A percentile compares a stretch with the other conserved stretches of the same genome.
These are phyloP conservation scores for Tortrix viridana DNA, from an alignment of 2,888 invertebrate species.

Conservation along the genomic window DNA sequence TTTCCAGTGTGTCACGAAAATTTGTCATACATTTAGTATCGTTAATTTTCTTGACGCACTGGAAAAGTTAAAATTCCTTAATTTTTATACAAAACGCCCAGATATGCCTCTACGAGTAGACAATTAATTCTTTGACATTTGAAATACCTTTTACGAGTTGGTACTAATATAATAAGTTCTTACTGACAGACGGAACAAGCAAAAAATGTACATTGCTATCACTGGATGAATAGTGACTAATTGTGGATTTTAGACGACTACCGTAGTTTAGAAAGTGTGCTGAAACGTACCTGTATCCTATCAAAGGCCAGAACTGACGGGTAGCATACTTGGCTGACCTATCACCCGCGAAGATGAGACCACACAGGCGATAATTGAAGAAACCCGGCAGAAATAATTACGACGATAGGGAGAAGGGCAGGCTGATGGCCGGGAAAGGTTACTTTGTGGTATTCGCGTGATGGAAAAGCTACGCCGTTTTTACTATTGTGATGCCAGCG, in stretches of 20 bases:
- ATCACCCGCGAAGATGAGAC: constrained; percentile 8
- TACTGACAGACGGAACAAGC: no score
- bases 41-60: no score
- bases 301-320: background rate
- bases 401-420: constrained; percentile 15
- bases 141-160: no score
- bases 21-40: no score
- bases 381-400: constrained; percentile 22
- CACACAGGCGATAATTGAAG: constrained; percentile 21
- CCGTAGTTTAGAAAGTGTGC: constrained; percentile 59
- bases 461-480: constrained; percentile 5
- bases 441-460: background rate
- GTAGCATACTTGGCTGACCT: constrained; percentile 15
- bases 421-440: constrained; percentile 8
- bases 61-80: no score
- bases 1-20: no score
- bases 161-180: no score
- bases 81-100: no score
- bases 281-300: constrained; percentile 26
- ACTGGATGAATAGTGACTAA: background rate
- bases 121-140: no score
- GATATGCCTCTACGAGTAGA: no score
- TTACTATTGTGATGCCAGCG: background rate
- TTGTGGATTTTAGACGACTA: background rate
- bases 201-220: no score